These are phyloP conservation scores for Enteromius radiatus DNA, from an alignment of 2,797 vertebrate species.

Conservation along the genomic window DNA sequence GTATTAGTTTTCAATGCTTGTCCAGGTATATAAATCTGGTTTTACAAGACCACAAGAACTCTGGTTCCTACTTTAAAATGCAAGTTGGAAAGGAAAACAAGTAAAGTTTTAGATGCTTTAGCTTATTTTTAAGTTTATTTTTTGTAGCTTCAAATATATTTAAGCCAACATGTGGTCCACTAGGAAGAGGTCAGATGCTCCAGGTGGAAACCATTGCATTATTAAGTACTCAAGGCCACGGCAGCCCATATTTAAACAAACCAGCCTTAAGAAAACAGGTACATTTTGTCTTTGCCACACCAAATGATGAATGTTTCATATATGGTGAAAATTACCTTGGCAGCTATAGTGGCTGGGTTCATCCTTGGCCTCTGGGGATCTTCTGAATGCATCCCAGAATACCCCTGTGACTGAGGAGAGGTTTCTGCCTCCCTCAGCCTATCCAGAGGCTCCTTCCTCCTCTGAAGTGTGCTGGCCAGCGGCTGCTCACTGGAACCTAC, in stretches of 20 bases:
- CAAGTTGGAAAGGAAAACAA: background rate
- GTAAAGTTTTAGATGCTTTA: background rate
- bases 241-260: background rate
- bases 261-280: background rate
- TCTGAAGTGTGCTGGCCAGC: slow-evolving; percentile 79
- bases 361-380: slow-evolving; percentile 84
- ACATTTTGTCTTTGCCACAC: background rate
- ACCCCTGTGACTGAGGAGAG: slow-evolving; percentile 72
- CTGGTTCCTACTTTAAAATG: background rate
- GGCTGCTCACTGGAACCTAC: slow-evolving; percentile 89
- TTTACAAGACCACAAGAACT: background rate
- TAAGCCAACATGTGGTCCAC: background rate
- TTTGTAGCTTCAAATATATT: background rate
- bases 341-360: slow-evolving; percentile 86
- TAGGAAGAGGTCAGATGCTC: background rate
- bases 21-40: background rate
- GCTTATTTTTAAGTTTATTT: background rate
- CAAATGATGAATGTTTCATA: slow-evolving; percentile 22
- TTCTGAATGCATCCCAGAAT: slow-evolving; percentile 74
- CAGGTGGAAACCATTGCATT: background rate
- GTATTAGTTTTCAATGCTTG: background rate
- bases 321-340: slow-evolving; percentile 81
- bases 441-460: slow-evolving; percentile 90
- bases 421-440: slow-evolving; percentile 86
- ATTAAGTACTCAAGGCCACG: background rate